These are phyloP conservation scores for Falcaria lacertinaria DNA, from an alignment of 2,888 invertebrate genomes.

Conservation along the genomic window DNA sequence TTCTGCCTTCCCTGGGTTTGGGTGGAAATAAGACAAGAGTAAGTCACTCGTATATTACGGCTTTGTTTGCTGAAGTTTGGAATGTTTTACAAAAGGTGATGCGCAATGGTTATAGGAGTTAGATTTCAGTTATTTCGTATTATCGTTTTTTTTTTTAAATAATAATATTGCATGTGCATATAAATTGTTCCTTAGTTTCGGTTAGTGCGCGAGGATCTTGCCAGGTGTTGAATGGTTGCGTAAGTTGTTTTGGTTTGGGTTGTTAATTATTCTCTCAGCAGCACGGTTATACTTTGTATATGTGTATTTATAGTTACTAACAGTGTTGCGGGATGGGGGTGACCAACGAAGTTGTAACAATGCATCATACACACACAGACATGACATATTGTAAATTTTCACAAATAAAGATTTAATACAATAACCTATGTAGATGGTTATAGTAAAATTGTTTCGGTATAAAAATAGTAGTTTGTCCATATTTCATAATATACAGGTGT, in stretches of 20 bases:
- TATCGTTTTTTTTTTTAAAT: too few species aligned
- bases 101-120: conserved; percentile 27
- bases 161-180: background rate
- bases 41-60: conserved; percentile 59
- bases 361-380: background rate
- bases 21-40: conserved; percentile 67
- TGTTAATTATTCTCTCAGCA: background rate
- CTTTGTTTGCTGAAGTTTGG: conserved; percentile 59
- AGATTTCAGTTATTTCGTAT: conserved; percentile 11
- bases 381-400: too few species aligned
- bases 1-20: conserved; percentile 64
- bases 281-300: background rate
- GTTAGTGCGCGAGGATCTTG: background rate
- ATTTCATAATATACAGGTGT: too few species aligned
- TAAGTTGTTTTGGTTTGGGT: background rate
- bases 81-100: conserved; percentile 37
- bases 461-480: too few species aligned
- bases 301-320: background rate
- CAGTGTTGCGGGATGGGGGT: background rate
- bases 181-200: too few species aligned
- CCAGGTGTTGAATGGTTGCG: background rate
- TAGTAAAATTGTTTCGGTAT: too few species aligned
- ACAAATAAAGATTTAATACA: too few species aligned
- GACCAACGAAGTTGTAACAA: background rate
- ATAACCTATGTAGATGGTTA: too few species aligned